Evolutionary conservation across 2,888 invertebrate species (phyloP), one percentile per base, ranked within the genome.

Genomic region (Oligia latruncula): DNA sequence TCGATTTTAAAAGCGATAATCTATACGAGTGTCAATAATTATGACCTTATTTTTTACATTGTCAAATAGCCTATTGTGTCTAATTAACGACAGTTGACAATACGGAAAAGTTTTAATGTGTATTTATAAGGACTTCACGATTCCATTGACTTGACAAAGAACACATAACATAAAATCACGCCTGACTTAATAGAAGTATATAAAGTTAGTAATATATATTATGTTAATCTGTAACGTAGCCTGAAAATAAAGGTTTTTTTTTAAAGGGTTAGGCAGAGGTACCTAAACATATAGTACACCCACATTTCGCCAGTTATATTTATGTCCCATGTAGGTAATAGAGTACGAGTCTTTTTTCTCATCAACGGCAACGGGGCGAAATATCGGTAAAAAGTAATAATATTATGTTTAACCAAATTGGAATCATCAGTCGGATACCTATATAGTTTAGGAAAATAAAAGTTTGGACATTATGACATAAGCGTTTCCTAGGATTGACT

Each of bases 221-320:
- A 29, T 29, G 29, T 29, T 29, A 29, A 29, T 29, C 29, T 29
- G 29, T 29, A 29, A 29, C 1, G 29, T 29, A 29, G 29, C 29
- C 29, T 29, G 29, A 29, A 29, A 29, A 29, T 29, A 29, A 29
- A 29, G 29, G 29, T 29, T 29, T 29, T 29, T 29, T 29, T 29
- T 29, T 29, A 29, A 29, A 17, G 17, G 52, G 17, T 17, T 17
- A 52, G 52, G 52, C 52, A 52, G 5, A 52, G 5, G 17, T 52
- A 29, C 29, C 29, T 29, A 15, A 4, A 52, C 15, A 52, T 52
- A 52, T 4, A 52, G 11, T 46, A 46, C n/a, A 60, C 5, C 4
- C n/a, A 60, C n/a, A 60, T n/a, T 60, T 60, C n/a, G 60, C 60
- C 60, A 60, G 60, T 60, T 60, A 13, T 60, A n/a, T 60, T 60